A percentile compares a stretch with the other conserved stretches of the same genome.
Conservation (phyloP, 2,797 vertebrate genomes). For the Phalanger gymnotis region DNA sequence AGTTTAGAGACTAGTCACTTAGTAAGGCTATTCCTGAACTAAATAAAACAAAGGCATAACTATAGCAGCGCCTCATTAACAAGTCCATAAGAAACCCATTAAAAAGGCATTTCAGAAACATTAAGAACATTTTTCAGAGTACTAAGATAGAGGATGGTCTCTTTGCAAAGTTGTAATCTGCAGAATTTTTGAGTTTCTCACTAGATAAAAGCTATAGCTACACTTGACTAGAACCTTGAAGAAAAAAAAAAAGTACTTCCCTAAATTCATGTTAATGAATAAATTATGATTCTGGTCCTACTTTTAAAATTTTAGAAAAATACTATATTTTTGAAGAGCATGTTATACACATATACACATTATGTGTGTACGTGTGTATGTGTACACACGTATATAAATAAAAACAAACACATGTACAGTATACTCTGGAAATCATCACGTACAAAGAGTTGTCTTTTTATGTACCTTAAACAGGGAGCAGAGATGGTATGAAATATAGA, state of each 20-base stretch:
- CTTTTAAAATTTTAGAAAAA: too few relatives aligned
- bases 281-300: not conserved
- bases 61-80: not conserved
- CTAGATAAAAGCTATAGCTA: not conserved
- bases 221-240: not conserved
- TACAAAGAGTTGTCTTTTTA: conserved; percentile 28
- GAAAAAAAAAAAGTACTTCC: not conserved
- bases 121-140: not conserved
- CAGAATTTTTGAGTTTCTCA: not conserved
- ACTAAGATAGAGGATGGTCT: not conserved
- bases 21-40: not conserved
- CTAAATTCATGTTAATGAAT: not conserved
- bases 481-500: conserved; percentile 13
- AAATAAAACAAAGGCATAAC: not conserved
- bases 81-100: not conserved
- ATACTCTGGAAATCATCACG: not conserved
- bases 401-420: not conserved
- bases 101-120: not conserved
- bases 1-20: not conserved
- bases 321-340: not conserved
- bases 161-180: not conserved
- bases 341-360: not conserved
- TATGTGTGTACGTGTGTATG: not conserved
- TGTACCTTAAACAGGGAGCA: conserved; percentile 19
- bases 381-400: not conserved